Base-by-base conservation (phyloP, 2,888 invertebrate species). In the Adineta ricciae region DNA sequence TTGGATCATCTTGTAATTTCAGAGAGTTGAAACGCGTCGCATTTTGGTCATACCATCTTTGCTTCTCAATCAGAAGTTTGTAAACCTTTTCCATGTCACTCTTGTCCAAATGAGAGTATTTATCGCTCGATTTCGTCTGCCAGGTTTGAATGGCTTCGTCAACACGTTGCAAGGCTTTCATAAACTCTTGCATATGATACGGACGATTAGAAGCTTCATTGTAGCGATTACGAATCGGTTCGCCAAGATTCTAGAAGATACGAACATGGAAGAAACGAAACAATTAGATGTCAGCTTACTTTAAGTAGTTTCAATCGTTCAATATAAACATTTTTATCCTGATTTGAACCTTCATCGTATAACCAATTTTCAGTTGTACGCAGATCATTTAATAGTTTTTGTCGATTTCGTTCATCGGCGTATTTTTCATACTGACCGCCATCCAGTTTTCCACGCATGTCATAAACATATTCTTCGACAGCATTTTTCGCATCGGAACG, bases 391-490 rank as follows among this genome's bases (percentile, higher is more conserved):
- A 88, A 19, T 36, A 64, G 19, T 64, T 19, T 32, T 36, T 64
- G 64, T 64, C 64, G 64, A 64, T 32, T 64, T 64, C 64, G 14
- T 19, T 94, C 94, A 1, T 93, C 92, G 38, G 96, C 93, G 89
- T 94, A 97, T 9, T 93, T 92, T 87, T 93, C 94, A 84, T 95
- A 92, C 64, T 94, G 92, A 86, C 94, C 93, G 64, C 93, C 64
- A 64, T 64, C 93, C 84, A 98, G 91, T 90, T 96, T 96, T 86
- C 95, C 94, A 85, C 99, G 93, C 91, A 97, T 93, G 88, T 97
- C 97, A 90, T 99, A 99, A 49, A 99, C 96, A 89, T 96, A 99
- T 91, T 99, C 99, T 90, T 99, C 99, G 0, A 99, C 93, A 5
- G 96, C 95, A 91, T 99, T 99, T 89, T 97, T 94, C 1, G 96